Evolutionary conservation across 2,113 vertebrate genomes (phyloP).

Genomic region (Heteronetta atricapilla): DNA sequence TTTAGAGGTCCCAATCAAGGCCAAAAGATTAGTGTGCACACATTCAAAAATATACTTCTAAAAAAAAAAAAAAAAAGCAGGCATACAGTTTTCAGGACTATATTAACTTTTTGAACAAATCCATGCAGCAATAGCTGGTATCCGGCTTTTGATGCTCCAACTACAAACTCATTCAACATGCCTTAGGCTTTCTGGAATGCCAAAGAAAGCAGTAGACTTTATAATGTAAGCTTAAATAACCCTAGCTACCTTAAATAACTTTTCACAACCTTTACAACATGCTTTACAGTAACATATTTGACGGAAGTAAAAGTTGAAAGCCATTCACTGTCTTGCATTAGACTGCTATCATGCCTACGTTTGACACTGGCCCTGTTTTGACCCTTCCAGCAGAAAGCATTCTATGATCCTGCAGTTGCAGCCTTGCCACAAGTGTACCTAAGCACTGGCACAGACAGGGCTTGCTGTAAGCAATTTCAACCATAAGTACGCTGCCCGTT

Average conservation of each 20-base stretch:
- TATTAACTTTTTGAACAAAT: neutral
- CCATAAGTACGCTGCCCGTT: neutral
- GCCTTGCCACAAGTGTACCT: neutral
- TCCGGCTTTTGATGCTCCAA: neutral
- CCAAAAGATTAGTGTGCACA: rapidly evolving
- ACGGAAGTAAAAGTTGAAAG: neutral
- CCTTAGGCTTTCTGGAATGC: neutral
- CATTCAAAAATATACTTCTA: neutral
- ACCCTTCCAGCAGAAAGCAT: neutral
- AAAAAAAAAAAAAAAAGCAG: neutral
- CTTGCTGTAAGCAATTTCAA: neutral
- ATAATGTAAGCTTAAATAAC: neutral
- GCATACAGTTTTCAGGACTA: neutral
- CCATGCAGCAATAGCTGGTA: neutral
- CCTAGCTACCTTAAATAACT: neutral
- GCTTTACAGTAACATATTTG: neutral
- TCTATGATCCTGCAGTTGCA: neutral
- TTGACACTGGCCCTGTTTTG: neutral
- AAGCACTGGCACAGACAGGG: neutral
- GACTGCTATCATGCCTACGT: neutral
- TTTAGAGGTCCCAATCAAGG: neutral
- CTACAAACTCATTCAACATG: neutral
- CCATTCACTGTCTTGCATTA: neutral
- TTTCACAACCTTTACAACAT: neutral
- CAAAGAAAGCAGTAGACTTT: neutral